A percentile compares a stretch with the other conserved stretches of the same genome.
Conservation (phyloP, 2,888 invertebrate genomes). For the Oscheius sp. region DNA sequence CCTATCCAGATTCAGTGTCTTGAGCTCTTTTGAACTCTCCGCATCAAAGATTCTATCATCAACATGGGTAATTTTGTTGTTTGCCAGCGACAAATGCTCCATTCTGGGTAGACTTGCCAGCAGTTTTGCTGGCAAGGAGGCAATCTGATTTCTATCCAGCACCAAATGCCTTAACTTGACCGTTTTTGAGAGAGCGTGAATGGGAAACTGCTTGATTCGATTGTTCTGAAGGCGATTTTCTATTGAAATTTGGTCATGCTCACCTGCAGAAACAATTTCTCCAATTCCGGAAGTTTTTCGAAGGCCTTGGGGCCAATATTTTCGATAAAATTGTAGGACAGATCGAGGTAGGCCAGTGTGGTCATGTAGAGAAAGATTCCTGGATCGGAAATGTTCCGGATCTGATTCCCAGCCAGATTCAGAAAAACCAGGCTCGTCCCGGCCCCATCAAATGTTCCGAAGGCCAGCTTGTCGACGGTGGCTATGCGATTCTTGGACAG, state of each 20-base stretch:
- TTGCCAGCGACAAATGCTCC: conserved; percentile 70
- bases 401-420: conserved; percentile 66
- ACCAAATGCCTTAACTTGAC: conserved; percentile 87
- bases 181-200: conserved; percentile 83
- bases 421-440: conserved; percentile 57
- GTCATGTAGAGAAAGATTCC: conserved; percentile 84
- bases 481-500: conserved; percentile 71
- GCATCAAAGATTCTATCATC: conserved; percentile 63
- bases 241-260: neutral
- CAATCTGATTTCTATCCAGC: conserved; percentile 89
- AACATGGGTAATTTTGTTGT: conserved; percentile 68
- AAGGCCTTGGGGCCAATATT: conserved; percentile 83
- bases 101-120: conserved; percentile 78
- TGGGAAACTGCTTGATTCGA: conserved; percentile 84
- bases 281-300: conserved; percentile 82
- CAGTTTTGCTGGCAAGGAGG: conserved; percentile 80
- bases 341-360: conserved; percentile 84
- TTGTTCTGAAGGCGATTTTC: conserved; percentile 77
- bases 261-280: conserved; percentile 80
- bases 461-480: conserved; percentile 50
- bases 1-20: conserved; percentile 62
- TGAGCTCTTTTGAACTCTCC: conserved; percentile 52
- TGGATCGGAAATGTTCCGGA: conserved; percentile 69
- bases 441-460: conserved; percentile 52
- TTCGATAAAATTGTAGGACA: conserved; percentile 85